A percentile compares a stretch with the other conserved stretches of the same genome.
Evolutionary conservation across 2,888 invertebrate species (phyloP).

Genomic region (Netelia virgata): DNA sequence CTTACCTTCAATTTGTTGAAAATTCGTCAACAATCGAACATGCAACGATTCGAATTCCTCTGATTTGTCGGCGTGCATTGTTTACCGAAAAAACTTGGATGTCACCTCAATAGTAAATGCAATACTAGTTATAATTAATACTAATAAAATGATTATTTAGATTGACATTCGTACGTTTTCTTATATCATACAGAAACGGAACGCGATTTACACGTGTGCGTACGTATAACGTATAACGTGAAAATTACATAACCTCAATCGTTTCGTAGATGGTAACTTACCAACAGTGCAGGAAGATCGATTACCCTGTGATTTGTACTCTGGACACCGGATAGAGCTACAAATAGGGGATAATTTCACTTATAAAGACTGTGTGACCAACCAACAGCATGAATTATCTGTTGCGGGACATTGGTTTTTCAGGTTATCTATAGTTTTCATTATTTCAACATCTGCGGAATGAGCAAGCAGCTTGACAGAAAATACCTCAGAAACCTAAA

Average conservation of each 20-base stretch:
- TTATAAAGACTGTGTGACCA: too few species aligned
- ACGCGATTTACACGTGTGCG: slow-evolving; percentile 18
- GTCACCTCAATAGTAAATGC: neutral
- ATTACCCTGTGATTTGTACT: neutral
- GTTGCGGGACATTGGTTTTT: too few species aligned
- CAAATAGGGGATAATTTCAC: too few species aligned
- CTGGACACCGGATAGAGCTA: too few species aligned
- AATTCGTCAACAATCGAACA: slow-evolving; percentile 59
- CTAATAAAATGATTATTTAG: slow-evolving; percentile 4
- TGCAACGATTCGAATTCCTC: slow-evolving; percentile 48
- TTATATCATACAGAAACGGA: neutral
- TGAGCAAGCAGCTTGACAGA: too few species aligned
- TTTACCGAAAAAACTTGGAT: neutral
- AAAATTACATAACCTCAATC: slow-evolving; percentile 35
- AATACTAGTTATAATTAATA: neutral
- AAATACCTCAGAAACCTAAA: too few species aligned
- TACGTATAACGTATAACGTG: slow-evolving; percentile 9
- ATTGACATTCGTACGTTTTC: neutral
- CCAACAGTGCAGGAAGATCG: neutral
- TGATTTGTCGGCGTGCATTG: slow-evolving; percentile 32
- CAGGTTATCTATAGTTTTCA: too few species aligned
- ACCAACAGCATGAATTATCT: too few species aligned
- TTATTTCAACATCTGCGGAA: too few species aligned
- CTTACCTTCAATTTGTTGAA: slow-evolving; percentile 59
- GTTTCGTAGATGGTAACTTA: neutral